A percentile compares a stretch with the other conserved stretches of the same genome.
Evolutionary conservation across 2,888 invertebrate genomes (phyloP).

Genomic region (Pachymerium ferrugineum): DNA sequence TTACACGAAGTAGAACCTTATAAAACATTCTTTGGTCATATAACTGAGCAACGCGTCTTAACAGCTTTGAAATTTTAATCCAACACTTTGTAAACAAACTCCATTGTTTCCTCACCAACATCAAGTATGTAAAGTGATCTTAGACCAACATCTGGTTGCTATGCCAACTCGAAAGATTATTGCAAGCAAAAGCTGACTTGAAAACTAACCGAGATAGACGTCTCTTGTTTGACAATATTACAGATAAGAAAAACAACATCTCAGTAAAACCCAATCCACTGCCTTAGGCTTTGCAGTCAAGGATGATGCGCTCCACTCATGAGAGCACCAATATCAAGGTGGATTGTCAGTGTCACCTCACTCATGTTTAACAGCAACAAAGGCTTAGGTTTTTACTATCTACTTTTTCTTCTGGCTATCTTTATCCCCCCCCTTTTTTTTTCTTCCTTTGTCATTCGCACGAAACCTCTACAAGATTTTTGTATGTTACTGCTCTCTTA

Average conservation of each 20-base stretch:
- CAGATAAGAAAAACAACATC: slow-evolving; percentile 11
- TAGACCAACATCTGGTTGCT: background rate
- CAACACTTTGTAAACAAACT: too few relatives aligned
- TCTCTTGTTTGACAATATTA: slow-evolving; percentile 17
- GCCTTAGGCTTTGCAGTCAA: background rate
- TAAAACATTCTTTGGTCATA: too few relatives aligned
- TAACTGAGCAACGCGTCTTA: too few relatives aligned
- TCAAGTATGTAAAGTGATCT: background rate
- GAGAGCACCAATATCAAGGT: background rate
- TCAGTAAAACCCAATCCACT: background rate
- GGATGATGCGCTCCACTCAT: background rate
- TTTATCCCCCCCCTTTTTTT: background rate
- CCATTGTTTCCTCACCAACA: too few relatives aligned
- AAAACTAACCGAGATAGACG: background rate
- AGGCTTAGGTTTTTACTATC: background rate
- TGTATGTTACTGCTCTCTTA: background rate
- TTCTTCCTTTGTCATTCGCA: background rate
- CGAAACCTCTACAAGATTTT: background rate
- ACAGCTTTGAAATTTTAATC: too few relatives aligned
- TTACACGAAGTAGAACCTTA: too few relatives aligned
- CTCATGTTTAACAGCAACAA: background rate
- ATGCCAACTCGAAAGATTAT: background rate
- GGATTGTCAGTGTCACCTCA: background rate
- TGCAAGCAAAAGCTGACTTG: background rate
- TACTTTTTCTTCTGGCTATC: background rate